Evolutionary conservation across 2,888 invertebrate species (phyloP), one percentile per base, ranked within the genome.

Genomic region (Acanthosepion lycidas): DNA sequence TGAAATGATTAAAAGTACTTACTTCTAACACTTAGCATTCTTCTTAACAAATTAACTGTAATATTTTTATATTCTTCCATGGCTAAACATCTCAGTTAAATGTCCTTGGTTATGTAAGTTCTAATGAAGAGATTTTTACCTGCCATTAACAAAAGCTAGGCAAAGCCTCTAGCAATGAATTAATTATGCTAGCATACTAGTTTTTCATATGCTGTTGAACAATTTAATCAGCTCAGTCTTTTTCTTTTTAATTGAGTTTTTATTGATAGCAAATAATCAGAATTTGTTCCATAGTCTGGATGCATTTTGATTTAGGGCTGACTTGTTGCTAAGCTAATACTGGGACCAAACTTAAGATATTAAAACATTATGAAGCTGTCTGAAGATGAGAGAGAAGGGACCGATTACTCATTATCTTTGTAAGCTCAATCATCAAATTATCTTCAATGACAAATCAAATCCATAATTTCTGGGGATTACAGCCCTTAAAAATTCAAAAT

Each of bases 381-480:
- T 59, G 0, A 23, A 59, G 59, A 59, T 23, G 59, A 23, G 23
- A 3, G 23, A 59, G 59, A 59, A 59, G 59, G 59, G 59, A 6
- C 59, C 23, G 59, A 59, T 59, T 59, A 59, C 59, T n/a, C 28
- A 78, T 78, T 78, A 78, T n/a, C n/a, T n/a, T 78, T 78, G 15
- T 78, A n/a, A 78, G 8, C 9, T 9, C 78, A 78, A 78, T 78
- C 78, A 78, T 78, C 78, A 78, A 78, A 78, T 78, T 78, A 78
- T 78, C 78, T 78, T 78, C n/a, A 78, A 78, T 78, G 78, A 78
- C 78, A 78, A 78, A 78, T 78, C 78, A 78, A 78, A 78, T 78
- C 59, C n/a, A 28, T 64, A 64, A 64, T 64, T 64, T 64, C 64
- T 64, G 64, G 78, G 78, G 78, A 78, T 78, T 78, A 78, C 28